phyloP scores from a whole-genome alignment of 2,797 vertebrate species.

The Lutjanus argentimaculatus region DNA sequence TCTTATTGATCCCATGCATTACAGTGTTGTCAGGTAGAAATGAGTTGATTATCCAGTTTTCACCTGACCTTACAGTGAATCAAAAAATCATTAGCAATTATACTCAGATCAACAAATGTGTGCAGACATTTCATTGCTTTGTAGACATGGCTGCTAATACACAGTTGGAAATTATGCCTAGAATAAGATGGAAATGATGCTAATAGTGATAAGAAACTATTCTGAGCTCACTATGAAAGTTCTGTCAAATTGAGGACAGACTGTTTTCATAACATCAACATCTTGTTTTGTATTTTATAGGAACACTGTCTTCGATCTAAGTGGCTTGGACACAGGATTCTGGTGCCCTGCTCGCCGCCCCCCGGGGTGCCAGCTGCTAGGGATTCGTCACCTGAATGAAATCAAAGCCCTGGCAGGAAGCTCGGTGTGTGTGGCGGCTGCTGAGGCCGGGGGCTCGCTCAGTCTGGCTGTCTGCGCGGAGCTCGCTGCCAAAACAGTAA shows the following conservation, averaged over 20 bases:
- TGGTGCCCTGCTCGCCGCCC: background rate
- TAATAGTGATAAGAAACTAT: background rate
- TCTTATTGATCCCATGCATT: background rate
- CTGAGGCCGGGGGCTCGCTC: slow-evolving; percentile 28
- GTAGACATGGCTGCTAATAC: background rate
- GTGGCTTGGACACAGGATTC: background rate
- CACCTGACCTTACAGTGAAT: background rate
- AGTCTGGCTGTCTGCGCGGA: slow-evolving; percentile 21
- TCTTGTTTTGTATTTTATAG: background rate
- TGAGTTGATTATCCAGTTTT: background rate
- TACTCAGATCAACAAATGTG: background rate
- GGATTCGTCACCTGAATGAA: slow-evolving; percentile 67
- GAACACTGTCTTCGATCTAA: background rate
- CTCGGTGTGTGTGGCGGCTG: slow-evolving; percentile 48
- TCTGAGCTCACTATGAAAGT: background rate
- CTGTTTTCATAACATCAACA: background rate
- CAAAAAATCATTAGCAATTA: background rate
- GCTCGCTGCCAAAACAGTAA: slow-evolving; percentile 67
- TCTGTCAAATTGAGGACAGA: background rate
- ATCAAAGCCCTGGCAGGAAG: slow-evolving; percentile 68
- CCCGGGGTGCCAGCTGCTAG: slow-evolving; percentile 47
- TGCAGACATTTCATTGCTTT: background rate
- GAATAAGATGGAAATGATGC: background rate
- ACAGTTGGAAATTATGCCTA: background rate
- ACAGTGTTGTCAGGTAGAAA: background rate